Percentiles rank a stretch among this genome's conserved stretches.
These are phyloP conservation scores for Agrochola macilenta DNA, from an alignment of 2,888 invertebrate species.

Conservation along the genomic window DNA sequence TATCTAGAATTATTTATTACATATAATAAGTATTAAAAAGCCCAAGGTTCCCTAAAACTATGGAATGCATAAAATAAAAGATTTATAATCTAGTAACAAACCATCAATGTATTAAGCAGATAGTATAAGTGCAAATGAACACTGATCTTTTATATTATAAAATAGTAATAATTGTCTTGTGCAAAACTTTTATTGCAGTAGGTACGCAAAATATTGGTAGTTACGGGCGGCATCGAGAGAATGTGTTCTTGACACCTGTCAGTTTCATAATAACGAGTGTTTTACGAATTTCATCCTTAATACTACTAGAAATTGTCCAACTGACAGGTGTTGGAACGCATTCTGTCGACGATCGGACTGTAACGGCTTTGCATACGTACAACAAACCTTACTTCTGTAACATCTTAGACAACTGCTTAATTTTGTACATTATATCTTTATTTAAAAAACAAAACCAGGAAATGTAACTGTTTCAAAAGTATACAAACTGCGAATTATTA, in stretches of 20 bases:
- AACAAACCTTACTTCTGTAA: constrained; percentile 36
- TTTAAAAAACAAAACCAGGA: constrained; percentile 23
- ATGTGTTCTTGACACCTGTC: no score
- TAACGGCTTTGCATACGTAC: constrained; percentile 24
- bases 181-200: constrained; percentile 37
- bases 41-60: constrained; percentile 56
- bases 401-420: constrained; percentile 48
- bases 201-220: background rate
- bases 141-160: constrained; percentile 21
- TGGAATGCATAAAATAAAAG: constrained; percentile 63
- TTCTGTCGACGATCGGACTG: no score
- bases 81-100: constrained; percentile 46
- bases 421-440: constrained; percentile 60
- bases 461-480: constrained; percentile 26
- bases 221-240: no score
- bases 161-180: constrained; percentile 34
- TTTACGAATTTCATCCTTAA: no score
- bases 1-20: constrained; percentile 52
- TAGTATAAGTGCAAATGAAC: constrained; percentile 27
- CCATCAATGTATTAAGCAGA: constrained; percentile 34
- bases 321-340: no score
- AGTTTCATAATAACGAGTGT: no score
- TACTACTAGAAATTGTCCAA: no score
- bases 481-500: constrained; percentile 35
- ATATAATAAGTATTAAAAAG: constrained; percentile 61